phyloP scores from a whole-genome alignment of 2,888 invertebrate species.

The Congeria kusceri region DNA sequence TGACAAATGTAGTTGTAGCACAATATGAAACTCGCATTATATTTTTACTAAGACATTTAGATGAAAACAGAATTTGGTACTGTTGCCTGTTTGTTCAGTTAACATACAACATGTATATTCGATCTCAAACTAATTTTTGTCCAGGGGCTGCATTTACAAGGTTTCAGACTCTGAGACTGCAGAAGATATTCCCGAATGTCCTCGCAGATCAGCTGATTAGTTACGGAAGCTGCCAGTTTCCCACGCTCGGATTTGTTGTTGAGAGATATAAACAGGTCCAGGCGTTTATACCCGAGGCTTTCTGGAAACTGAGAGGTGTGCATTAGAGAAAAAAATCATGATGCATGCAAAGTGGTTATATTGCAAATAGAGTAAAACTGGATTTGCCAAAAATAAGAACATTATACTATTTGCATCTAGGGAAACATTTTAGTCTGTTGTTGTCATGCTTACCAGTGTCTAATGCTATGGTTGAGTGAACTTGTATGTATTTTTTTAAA shows the following conservation, averaged over 20 bases:
- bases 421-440: too few species aligned
- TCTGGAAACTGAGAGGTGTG: conserved; percentile 94
- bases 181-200: conserved; percentile 87
- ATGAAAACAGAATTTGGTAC: too few species aligned
- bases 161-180: conserved; percentile 96
- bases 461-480: too few species aligned
- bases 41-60: too few species aligned
- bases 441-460: too few species aligned
- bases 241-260: conserved; percentile 99
- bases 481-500: too few species aligned
- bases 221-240: conserved; percentile 99
- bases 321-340: too few species aligned
- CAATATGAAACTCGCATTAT: too few species aligned
- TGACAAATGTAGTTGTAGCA: too few species aligned
- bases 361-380: not conserved
- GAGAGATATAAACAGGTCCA: conserved; percentile 96
- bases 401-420: too few species aligned
- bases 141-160: conserved; percentile 98
- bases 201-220: conserved; percentile 93
- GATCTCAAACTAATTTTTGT: conserved; percentile 11
- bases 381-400: too few species aligned
- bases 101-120: not conserved
- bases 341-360: not conserved
- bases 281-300: conserved; percentile 95
- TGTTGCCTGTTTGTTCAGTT: not conserved